Conservation (phyloP, 2,888 invertebrate genomes). For the Arrhopalites spinosus region DNA sequence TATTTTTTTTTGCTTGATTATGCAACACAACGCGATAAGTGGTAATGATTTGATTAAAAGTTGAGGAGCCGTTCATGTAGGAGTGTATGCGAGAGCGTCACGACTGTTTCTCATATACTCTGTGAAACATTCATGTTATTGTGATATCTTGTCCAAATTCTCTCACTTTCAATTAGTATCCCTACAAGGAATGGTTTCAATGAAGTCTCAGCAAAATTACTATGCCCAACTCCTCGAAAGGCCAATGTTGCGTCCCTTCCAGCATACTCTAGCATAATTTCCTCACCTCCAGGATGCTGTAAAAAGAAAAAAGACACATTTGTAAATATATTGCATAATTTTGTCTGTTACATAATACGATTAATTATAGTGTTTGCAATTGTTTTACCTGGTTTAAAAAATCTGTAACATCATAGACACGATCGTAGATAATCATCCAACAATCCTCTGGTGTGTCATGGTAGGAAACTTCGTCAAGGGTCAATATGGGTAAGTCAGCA, state of each 20-base stretch:
- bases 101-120: no score
- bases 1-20: no score
- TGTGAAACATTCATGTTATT: no score
- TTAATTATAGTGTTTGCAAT: no score
- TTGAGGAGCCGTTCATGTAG: slow-evolving; percentile 39
- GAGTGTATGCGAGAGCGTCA: no score
- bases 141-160: slow-evolving; percentile 64
- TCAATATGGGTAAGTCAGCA: slow-evolving; percentile 52
- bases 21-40: not conserved
- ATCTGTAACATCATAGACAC: slow-evolving; percentile 79
- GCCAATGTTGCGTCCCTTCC: slow-evolving; percentile 83
- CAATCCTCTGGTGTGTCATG: slow-evolving; percentile 77
- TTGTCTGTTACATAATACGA: no score
- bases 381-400: slow-evolving; percentile 71
- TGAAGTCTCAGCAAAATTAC: slow-evolving; percentile 67
- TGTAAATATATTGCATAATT: no score
- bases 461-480: slow-evolving; percentile 73
- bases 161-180: slow-evolving; percentile 72
- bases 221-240: slow-evolving; percentile 80
- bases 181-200: slow-evolving; percentile 77
- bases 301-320: no score
- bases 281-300: slow-evolving; percentile 82
- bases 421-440: slow-evolving; percentile 86
- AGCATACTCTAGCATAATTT: slow-evolving; percentile 80
- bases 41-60: not conserved